Percentiles rank a stretch among this genome's conserved stretches.
Conservation (phyloP, 2,797 vertebrate genomes). For the Gallinago stenura region DNA sequence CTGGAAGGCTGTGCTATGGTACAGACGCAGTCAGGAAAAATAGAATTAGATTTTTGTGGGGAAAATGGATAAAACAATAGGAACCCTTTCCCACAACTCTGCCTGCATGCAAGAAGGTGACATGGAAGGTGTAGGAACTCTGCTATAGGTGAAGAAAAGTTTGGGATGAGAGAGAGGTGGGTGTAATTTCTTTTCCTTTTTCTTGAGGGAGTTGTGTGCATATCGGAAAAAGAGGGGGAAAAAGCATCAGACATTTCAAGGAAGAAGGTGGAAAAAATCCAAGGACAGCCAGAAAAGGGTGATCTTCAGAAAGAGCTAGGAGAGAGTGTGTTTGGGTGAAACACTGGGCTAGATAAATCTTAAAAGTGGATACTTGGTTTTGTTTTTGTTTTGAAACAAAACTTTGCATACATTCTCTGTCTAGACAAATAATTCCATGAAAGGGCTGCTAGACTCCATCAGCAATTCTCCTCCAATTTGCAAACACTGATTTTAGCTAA, state of each 20-base stretch:
- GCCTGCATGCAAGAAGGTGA: neutral
- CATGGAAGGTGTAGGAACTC: neutral
- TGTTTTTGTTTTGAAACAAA: neutral
- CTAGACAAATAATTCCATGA: neutral
- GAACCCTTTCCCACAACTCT: neutral
- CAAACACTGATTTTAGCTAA: constrained; percentile 5
- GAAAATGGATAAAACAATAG: neutral
- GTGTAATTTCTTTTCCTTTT: neutral
- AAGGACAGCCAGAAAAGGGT: neutral
- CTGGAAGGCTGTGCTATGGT: neutral
- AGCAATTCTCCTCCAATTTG: neutral
- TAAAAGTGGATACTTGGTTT: neutral
- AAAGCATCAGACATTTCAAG: neutral
- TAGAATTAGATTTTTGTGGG: fast-evolving
- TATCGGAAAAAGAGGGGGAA: neutral
- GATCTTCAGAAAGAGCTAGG: neutral
- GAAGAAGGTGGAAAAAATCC: neutral
- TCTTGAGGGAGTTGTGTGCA: neutral
- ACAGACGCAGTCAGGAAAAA: neutral
- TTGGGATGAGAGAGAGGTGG: neutral
- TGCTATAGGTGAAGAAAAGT: neutral
- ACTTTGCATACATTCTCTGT: neutral
- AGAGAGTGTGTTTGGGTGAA: neutral
- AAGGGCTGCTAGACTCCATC: neutral
- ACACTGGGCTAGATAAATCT: neutral